Percentiles rank a stretch among this genome's conserved stretches.
phyloP scores from a whole-genome alignment of 2,888 invertebrate species.

The Cerastis rubricosa region DNA sequence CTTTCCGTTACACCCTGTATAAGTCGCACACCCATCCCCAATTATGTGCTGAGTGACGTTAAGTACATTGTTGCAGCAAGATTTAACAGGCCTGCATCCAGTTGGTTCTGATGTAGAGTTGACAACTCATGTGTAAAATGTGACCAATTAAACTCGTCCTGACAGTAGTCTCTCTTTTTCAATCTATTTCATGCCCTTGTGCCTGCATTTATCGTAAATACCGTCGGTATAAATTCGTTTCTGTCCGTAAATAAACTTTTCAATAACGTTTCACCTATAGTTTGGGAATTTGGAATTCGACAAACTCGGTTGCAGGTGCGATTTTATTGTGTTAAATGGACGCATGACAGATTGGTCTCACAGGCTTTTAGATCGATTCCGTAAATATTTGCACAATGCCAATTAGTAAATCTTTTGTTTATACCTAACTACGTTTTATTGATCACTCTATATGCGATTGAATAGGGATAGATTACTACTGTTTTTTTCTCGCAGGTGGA shows the following conservation, averaged over 20 bases:
- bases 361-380: neutral
- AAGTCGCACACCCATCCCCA: too few species aligned
- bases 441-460: neutral
- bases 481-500: neutral
- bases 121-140: neutral
- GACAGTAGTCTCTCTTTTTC: neutral
- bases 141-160: too few species aligned
- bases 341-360: slow-evolving; percentile 30
- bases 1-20: too few species aligned
- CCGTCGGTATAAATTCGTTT: neutral
- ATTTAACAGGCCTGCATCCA: neutral
- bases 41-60: neutral
- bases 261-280: slow-evolving; percentile 24
- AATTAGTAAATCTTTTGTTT: neutral
- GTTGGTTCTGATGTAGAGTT: neutral
- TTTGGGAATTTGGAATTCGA: slow-evolving; percentile 28
- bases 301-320: slow-evolving; percentile 23
- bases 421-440: neutral
- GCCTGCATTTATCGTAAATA: slow-evolving; percentile 2
- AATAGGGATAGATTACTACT: neutral
- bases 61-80: neutral
- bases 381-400: neutral
- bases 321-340: slow-evolving; percentile 47
- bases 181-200: neutral
- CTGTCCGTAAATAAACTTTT: slow-evolving; percentile 16